phyloP scores from a whole-genome alignment of 2,888 invertebrate species.

The Heliconius hortense region DNA sequence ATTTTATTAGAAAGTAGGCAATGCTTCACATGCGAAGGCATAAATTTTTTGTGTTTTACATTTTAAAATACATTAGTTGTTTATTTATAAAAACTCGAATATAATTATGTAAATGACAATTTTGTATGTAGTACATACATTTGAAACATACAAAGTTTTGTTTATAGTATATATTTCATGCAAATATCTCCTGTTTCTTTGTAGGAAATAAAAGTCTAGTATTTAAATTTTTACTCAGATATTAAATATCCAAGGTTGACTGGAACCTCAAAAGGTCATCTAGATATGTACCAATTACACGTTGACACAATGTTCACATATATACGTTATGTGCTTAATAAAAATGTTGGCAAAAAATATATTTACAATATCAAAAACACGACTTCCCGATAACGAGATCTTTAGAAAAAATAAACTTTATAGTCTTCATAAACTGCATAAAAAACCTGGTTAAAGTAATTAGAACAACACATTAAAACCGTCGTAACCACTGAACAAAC shows the following conservation, averaged over 20 bases:
- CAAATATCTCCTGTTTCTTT: background rate
- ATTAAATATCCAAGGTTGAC: background rate
- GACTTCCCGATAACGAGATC: background rate
- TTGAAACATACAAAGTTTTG: background rate
- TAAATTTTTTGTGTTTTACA: slow-evolving; percentile 16
- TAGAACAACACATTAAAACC: slow-evolving; percentile 3
- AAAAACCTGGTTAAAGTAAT: background rate
- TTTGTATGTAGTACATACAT: background rate
- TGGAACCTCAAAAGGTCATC: too few species aligned
- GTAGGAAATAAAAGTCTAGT: too few species aligned
- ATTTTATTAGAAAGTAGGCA: slow-evolving; percentile 27
- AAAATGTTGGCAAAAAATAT: too few species aligned
- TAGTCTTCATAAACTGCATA: background rate
- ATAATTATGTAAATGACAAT: background rate
- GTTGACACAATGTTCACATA: too few species aligned
- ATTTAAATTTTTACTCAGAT: background rate
- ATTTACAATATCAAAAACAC: too few species aligned
- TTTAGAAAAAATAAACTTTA: background rate
- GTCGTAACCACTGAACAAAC: background rate
- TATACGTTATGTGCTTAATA: too few species aligned
- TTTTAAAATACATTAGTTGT: background rate
- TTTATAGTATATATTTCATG: background rate
- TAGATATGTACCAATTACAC: too few species aligned
- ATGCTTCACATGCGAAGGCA: slow-evolving; percentile 9
- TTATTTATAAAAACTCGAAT: background rate